Percentiles rank a stretch among this genome's conserved stretches.
These are phyloP conservation scores for Poecilia gillii DNA, from an alignment of 2,797 vertebrate species.

Conservation along the genomic window DNA sequence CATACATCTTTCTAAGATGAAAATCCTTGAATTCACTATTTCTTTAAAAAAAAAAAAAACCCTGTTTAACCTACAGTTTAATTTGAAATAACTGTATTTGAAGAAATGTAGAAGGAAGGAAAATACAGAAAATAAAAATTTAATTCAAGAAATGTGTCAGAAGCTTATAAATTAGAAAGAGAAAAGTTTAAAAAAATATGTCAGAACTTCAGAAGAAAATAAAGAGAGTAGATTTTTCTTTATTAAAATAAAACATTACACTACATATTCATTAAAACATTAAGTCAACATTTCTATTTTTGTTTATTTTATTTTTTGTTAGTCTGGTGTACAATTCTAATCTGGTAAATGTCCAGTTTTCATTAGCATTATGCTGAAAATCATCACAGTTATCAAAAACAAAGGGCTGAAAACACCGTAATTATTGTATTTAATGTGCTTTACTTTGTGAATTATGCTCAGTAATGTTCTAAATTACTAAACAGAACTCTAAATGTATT, in stretches of 20 bases:
- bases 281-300: background rate
- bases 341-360: background rate
- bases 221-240: background rate
- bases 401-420: background rate
- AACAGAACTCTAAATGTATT: background rate
- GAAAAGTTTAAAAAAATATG: background rate
- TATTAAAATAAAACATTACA: background rate
- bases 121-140: background rate
- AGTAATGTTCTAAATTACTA: background rate
- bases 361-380: background rate
- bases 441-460: background rate
- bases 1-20: background rate
- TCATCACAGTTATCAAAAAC: background rate
- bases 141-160: background rate
- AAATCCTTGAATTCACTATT: background rate
- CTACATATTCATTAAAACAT: background rate
- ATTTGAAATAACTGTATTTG: background rate
- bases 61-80: background rate
- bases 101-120: background rate
- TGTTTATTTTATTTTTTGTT: background rate
- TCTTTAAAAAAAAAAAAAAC: no score
- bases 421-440: background rate
- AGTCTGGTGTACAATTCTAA: background rate
- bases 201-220: background rate
- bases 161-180: background rate